These are phyloP conservation scores for Asteroscopus sphinx DNA, from an alignment of 2,888 invertebrate species.

Conservation along the genomic window DNA sequence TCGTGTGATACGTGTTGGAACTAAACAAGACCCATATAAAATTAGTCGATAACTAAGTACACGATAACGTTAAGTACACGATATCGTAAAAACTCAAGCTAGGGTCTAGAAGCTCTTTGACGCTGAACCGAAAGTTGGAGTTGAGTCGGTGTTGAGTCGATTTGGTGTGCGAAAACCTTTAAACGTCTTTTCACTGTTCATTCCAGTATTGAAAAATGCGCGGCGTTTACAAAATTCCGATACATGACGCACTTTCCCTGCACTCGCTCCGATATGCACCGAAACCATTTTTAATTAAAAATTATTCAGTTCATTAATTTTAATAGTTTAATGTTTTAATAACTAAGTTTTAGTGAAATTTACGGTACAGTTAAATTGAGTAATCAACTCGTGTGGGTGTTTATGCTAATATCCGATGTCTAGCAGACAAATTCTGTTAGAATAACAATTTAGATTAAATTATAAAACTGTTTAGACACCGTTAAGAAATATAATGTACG, in stretches of 20 bases:
- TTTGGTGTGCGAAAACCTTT: no score
- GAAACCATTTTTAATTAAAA: slow-evolving; percentile 28
- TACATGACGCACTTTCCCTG: slow-evolving; percentile 18
- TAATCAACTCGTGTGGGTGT: slow-evolving; percentile 5
- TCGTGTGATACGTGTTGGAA: no score
- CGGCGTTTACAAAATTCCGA: slow-evolving; percentile 21
- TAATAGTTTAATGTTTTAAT: slow-evolving; percentile 8
- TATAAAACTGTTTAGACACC: slow-evolving; percentile 19
- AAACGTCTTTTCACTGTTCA: slow-evolving; percentile 13
- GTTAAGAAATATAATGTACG: slow-evolving; percentile 23
- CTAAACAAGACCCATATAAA: no score
- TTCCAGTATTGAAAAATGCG: slow-evolving; percentile 24
- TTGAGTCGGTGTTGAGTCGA: no score
- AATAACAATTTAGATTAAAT: slow-evolving; percentile 12
- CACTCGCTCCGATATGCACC: slow-evolving; percentile 25
- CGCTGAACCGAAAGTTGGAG: no score
- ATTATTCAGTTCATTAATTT: slow-evolving; percentile 35
- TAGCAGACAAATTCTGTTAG: slow-evolving; percentile 6
- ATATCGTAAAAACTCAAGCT: no score
- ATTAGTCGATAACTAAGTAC: no score
- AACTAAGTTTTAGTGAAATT: slow-evolving; percentile 15
- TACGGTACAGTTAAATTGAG: background rate
- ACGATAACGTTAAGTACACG: no score
- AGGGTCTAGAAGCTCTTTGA: no score
- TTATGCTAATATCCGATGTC: slow-evolving; percentile 1